Evolutionary conservation across 2,888 invertebrate species (phyloP).

Genomic region (Hirtodrosophila confusa): DNA sequence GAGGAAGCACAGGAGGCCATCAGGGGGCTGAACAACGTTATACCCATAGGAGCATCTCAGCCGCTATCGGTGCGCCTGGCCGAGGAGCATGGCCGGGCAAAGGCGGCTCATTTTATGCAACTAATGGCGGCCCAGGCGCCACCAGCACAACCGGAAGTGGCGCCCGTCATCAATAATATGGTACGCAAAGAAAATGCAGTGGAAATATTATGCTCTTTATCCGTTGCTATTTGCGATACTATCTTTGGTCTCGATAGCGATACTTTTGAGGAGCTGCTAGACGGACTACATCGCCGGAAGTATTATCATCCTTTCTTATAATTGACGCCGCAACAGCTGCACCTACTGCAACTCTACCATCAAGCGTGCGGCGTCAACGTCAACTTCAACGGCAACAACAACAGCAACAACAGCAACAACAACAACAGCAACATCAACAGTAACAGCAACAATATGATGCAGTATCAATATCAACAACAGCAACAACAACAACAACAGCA

Average conservation of each 20-base stretch:
- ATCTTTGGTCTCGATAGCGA: slow-evolving; percentile 80
- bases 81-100: slow-evolving; percentile 84
- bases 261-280: slow-evolving; percentile 83
- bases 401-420: slow-evolving; percentile 34
- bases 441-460: slow-evolving; percentile 35
- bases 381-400: slow-evolving; percentile 42
- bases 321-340: slow-evolving; percentile 81
- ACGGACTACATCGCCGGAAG: slow-evolving; percentile 84
- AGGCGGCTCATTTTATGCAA: slow-evolving; percentile 83
- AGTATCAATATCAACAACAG: slow-evolving; percentile 11
- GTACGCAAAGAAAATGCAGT: slow-evolving; percentile 85
- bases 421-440: slow-evolving; percentile 32
- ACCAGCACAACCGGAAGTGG: slow-evolving; percentile 60
- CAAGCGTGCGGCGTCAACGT: slow-evolving; percentile 66
- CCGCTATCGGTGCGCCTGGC: slow-evolving; percentile 90
- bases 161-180: slow-evolving; percentile 82
- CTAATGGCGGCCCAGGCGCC: slow-evolving; percentile 74
- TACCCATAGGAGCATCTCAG: slow-evolving; percentile 93
- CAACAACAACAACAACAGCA: slow-evolving; percentile 30
- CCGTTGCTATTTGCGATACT: slow-evolving; percentile 79
- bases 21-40: slow-evolving; percentile 91
- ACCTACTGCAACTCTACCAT: slow-evolving; percentile 72
- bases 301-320: slow-evolving; percentile 85
- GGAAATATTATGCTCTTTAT: slow-evolving; percentile 80
- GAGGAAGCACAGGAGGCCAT: slow-evolving; percentile 96